phyloP scores from a whole-genome alignment of 2,888 invertebrate genomes.

The Caenorhabditis sulstoni region DNA sequence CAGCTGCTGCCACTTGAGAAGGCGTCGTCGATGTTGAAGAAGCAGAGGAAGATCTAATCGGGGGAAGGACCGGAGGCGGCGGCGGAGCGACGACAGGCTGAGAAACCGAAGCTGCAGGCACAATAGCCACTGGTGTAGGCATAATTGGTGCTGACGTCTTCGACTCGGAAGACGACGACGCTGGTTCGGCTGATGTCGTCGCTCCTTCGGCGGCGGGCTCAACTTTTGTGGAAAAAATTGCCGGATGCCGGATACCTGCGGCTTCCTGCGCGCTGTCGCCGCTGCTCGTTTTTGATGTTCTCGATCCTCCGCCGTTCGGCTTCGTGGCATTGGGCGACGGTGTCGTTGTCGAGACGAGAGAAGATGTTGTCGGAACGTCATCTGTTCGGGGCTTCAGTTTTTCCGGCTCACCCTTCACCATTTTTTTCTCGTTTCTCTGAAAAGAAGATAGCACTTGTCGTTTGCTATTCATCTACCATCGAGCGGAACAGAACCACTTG shows the following conservation, averaged over 20 bases:
- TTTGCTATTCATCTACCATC: slow-evolving; percentile 3
- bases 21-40: background rate
- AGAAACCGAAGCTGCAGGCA: background rate
- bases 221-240: slow-evolving; percentile 61
- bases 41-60: slow-evolving; percentile 23
- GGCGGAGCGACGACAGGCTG: background rate
- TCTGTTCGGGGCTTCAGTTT: slow-evolving; percentile 41
- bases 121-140: slow-evolving; percentile 7
- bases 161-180: slow-evolving; percentile 11
- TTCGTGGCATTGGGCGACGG: slow-evolving; percentile 28
- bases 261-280: slow-evolving; percentile 34
- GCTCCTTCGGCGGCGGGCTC: slow-evolving; percentile 37
- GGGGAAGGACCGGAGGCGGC: slow-evolving; percentile 2
- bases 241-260: slow-evolving; percentile 56
- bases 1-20: slow-evolving; percentile 21
- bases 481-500: slow-evolving; percentile 10
- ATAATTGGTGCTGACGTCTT: slow-evolving; percentile 16
- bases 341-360: slow-evolving; percentile 8
- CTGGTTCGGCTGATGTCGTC: slow-evolving; percentile 15
- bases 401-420: slow-evolving; percentile 39
- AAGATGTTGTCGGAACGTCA: slow-evolving; percentile 45
- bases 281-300: slow-evolving; percentile 14
- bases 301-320: slow-evolving; percentile 40
- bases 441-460: slow-evolving; percentile 7
- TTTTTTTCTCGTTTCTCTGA: slow-evolving; percentile 54